Evolutionary conservation across 2,888 invertebrate species (phyloP), one percentile per base, ranked within the genome.

Genomic region (Andrena bucephala): DNA sequence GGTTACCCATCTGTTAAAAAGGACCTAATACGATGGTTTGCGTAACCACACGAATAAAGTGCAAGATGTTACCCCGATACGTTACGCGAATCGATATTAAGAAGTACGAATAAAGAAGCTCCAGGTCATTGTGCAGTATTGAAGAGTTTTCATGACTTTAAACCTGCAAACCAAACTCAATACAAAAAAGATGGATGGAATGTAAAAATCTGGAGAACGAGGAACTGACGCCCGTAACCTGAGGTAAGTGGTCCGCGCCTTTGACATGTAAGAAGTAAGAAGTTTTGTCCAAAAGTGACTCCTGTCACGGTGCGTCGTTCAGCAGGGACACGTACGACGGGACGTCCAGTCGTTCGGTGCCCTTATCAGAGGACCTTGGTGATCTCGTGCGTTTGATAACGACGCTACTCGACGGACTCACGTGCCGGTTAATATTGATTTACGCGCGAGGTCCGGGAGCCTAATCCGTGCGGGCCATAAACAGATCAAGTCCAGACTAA

Each of bases 401-500:
- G 67, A 42, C 76, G 70, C 74, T 67, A 68, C 79, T 80, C 87
- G 85, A 80, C 82, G 73, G 80, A 79, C 82, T 87, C 85, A 65
- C 79, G 69, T 78, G 85, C 85, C 89, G 90, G 90, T 90, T 93
- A 93, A 93, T 93, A 94, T 94, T 94, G 93, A 92, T 92, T 93
- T 92, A 93, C 92, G 93, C 90, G 88, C 90, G 89, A 89, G 89
- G 88, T 88, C 89, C 86, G 91, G 90, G 87, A 91, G 91, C 91
- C 92, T 93, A 93, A 93, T 94, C 93, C 93, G 90, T 87, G 87
- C 88, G 87, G 92, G 93, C 91, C 93, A 93, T 94, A 94, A 94
- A 94, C 94, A 94, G 94, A 93, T 94, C 94, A 93, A 91, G 91
- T 91, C 88, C 93, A 93, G 92, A 91, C 92, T 92, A 92, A 93